Conservation (phyloP, 2,113 vertebrate genomes). For the Ptilonorhynchus violaceus region DNA sequence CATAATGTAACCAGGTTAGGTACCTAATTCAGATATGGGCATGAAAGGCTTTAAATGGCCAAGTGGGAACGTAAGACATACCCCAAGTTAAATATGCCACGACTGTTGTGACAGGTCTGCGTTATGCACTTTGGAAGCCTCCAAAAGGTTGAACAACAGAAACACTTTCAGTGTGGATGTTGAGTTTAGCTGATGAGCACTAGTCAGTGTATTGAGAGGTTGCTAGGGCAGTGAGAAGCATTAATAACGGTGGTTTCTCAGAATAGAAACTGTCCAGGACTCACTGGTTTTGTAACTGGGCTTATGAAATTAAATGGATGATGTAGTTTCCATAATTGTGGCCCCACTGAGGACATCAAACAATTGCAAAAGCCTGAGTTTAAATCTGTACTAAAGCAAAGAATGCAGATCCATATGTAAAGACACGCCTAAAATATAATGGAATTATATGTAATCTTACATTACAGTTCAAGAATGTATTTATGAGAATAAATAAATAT, state of each 20-base stretch:
- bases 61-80: neutral
- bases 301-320: neutral
- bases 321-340: neutral
- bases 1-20: neutral
- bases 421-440: neutral
- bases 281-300: neutral
- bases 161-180: neutral
- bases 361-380: neutral
- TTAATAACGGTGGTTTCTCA: neutral
- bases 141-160: neutral
- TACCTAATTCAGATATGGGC: neutral
- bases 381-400: neutral
- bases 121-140: neutral
- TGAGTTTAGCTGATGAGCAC: neutral
- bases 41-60: neutral
- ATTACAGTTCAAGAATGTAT: neutral
- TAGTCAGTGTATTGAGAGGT: neutral
- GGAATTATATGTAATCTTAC: neutral
- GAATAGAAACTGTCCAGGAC: neutral
- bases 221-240: neutral
- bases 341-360: neutral
- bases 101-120: neutral
- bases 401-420: neutral
- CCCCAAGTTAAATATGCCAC: neutral
- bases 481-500: constrained; percentile 31